Base-by-base conservation (phyloP, 2,888 invertebrate genomes). In the Trissonchulus latispiculum region DNA sequence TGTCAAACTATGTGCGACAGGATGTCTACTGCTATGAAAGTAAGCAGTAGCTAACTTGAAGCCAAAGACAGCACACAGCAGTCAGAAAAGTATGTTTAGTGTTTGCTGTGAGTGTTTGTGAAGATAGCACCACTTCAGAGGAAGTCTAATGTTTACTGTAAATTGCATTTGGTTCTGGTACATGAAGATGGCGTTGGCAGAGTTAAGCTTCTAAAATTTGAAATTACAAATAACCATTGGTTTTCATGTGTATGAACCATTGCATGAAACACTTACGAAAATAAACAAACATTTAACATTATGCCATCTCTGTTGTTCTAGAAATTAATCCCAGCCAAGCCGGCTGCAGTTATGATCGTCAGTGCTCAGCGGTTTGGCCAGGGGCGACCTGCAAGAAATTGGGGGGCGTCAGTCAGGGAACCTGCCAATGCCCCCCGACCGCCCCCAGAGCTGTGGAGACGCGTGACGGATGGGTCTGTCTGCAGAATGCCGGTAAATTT, bases 1-100 rank as follows among this genome's bases (percentile, higher is more conserved):
- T 82, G 61, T 78, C 78, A 71, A 81, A 81, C 76, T 81, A 80
- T 72, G 81, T 81, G 70, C 80, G 80, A 35, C 79, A 80, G 73
- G 67, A 76, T 71, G 68, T 36, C 31, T 31, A 59, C 48, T 71
- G 71, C 61, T 71, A 61, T 29, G 2, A n/a, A 18, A 71, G 71
- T 71, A 61, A 61, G 36, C 15, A 2, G 2, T 37, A 36, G 62
- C 1, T 2, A 28, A 2, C 62, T 61, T n/a, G n/a, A n/a, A n/a
- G n/a, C n/a, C n/a, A n/a, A n/a, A n/a, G n/a, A n/a, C n/a, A n/a
- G n/a, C n/a, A n/a, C n/a, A n/a, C n/a, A n/a, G n/a, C n/a, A n/a
- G n/a, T n/a, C n/a, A n/a, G n/a, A n/a, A n/a, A n/a, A n/a, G n/a
- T n/a, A n/a, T n/a, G n/a, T n/a, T n/a, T n/a, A n/a, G n/a, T n/a